Evolutionary conservation across 2,797 vertebrate genomes (phyloP), one percentile per base, ranked within the genome.

Genomic region (Phyllotis vaccarum): DNA sequence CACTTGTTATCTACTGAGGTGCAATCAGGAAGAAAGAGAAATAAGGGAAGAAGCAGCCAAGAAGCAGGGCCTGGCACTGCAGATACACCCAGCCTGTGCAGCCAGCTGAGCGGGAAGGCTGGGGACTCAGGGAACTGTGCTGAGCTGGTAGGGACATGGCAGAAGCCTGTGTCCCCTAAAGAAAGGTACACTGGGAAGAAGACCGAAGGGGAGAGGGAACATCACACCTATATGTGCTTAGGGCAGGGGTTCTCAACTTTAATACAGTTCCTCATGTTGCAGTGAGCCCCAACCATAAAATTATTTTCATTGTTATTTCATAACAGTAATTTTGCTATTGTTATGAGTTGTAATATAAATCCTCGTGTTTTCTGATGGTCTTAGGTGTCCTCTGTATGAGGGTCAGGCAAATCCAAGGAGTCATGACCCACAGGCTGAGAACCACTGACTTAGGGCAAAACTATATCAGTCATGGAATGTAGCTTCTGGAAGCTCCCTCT

Each of bases 11-110:
- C 46, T 24, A 14, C 86, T 58, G 52, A 90, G 43, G 72, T 91
- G 75, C 79, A 74, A 72, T 95, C 87, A 54, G 91, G 95, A 92
- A 90, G 91, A 90, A 46, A 7, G 54, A 90, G 85, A 85, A 93
- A 74, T 93, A 83, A 96, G 88, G 68, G 80, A 93, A 46, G 9
- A 74, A 86, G 79, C 34, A 72, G 37, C 68, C 8, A 1, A 86
- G 27, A 40, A 75, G 60, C 92, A 91, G 95, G 62, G 76, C 62
- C 75, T 86, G 91, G n/a, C 40, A 72, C 94, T 76, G 14, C 70
- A n/a, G 43, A 52, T 31, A 62, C 9, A 6, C 54, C 72, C 81
- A 60, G 81, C 49, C 56, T 24, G 6, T 76, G 87, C 68, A 70
- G 85, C 91, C 72, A 74, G 60, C 86, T 54, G 46, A 46, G 21